Percentiles rank a stretch among this genome's conserved stretches.
These are phyloP conservation scores for Spheniscus humboldti DNA, from an alignment of 2,797 vertebrate genomes.

Conservation along the genomic window DNA sequence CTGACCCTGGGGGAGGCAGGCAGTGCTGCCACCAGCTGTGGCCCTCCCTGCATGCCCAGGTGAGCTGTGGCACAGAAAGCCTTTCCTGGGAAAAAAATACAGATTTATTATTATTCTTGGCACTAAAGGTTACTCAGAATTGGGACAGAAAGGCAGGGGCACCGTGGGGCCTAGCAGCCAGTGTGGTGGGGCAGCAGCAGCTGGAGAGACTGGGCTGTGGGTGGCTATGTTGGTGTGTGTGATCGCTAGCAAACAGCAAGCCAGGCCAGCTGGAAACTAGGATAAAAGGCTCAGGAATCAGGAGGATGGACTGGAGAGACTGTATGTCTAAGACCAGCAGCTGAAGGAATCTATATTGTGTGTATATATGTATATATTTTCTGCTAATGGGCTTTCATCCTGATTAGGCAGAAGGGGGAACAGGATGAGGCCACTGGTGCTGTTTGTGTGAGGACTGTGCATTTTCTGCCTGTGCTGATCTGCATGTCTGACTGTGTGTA, in stretches of 20 bases:
- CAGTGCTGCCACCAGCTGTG: accelerated
- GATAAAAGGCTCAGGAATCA: not conserved
- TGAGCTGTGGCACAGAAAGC: not conserved
- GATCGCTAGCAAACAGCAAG: not conserved
- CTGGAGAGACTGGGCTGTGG: not conserved
- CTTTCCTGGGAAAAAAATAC: not conserved
- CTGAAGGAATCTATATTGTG: not conserved
- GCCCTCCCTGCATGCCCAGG: not conserved
- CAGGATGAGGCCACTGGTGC: not conserved
- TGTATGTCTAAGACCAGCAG: not conserved
- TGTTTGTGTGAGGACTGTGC: not conserved
- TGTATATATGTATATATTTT: not conserved
- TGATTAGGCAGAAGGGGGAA: not conserved
- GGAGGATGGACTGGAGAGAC: not conserved
- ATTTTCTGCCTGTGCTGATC: not conserved
- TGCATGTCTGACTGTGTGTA: not conserved
- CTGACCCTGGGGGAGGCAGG: accelerated
- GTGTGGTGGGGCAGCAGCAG: not conserved
- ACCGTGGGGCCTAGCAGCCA: not conserved
- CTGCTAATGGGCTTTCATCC: not conserved
- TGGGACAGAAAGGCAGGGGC: not conserved
- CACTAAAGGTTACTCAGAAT: not conserved
- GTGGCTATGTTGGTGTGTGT: not conserved
- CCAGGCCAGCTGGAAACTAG: not conserved
- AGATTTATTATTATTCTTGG: not conserved